Conservation (phyloP, 2,797 vertebrate species). For the Chelidonichthys spinosus region DNA sequence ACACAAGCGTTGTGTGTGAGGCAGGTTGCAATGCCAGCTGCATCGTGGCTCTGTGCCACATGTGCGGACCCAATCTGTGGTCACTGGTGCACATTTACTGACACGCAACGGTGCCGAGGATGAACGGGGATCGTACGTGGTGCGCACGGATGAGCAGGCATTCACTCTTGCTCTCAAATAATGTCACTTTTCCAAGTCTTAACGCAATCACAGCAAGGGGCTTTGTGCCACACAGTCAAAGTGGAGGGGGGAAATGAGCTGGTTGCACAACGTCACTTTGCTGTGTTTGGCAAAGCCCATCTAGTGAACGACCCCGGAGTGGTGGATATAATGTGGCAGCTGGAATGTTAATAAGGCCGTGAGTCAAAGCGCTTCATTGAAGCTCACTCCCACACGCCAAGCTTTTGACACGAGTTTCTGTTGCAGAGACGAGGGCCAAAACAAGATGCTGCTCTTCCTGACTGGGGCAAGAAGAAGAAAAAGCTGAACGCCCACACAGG, state of each 20-base stretch:
- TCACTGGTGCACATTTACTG: constrained; percentile 8
- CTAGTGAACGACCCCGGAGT: background rate
- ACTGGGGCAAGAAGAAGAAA: constrained; percentile 13
- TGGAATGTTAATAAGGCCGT: constrained; percentile 62
- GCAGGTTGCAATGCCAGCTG: constrained; percentile 40
- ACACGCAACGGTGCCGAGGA: constrained; percentile 2
- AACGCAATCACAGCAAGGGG: constrained; percentile 12
- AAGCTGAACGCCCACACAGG: constrained; percentile 32
- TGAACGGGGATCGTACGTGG: constrained; percentile 10
- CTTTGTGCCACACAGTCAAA: constrained; percentile 9
- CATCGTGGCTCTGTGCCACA: constrained; percentile 17
- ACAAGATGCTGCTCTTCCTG: constrained; percentile 7
- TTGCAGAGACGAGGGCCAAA: constrained; percentile 23
- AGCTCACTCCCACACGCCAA: constrained; percentile 36
- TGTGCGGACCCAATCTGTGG: constrained; percentile 2
- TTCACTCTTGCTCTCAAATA: background rate
- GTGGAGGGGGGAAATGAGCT: background rate
- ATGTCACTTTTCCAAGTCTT: background rate
- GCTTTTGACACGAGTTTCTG: constrained; percentile 24
- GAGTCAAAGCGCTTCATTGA: constrained; percentile 48
- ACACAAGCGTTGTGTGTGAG: constrained; percentile 13
- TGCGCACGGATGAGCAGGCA: background rate
- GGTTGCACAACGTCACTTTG: constrained; percentile 20
- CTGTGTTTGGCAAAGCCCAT: constrained; percentile 18
- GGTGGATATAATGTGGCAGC: constrained; percentile 51